These are phyloP conservation scores for Papilio machaon DNA, from an alignment of 1,140 invertebrate genomes.

Conservation along the genomic window DNA sequence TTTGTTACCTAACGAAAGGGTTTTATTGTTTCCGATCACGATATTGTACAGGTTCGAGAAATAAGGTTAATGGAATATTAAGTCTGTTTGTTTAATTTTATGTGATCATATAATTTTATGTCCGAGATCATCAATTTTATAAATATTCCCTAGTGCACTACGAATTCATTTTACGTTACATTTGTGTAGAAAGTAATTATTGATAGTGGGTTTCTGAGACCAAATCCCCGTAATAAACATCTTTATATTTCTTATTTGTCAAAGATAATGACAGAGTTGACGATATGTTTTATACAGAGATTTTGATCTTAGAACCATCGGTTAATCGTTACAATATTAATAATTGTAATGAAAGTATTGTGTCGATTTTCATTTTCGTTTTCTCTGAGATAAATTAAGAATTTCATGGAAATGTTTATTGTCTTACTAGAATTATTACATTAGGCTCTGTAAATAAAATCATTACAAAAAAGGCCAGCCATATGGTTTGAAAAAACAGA, in stretches of 20 bases:
- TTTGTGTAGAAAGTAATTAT: no score
- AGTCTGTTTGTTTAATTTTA: not conserved
- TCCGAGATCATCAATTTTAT: not conserved
- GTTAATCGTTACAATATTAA: no score
- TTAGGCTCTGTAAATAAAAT: not conserved
- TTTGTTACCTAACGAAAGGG: not conserved
- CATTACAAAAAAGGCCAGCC: constrained; percentile 15
- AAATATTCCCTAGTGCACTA: not conserved
- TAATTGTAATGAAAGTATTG: no score
- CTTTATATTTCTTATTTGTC: no score
- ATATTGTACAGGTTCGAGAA: not conserved
- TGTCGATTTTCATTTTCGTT: no score
- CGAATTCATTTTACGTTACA: not conserved
- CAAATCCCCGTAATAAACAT: no score
- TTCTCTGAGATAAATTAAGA: no score
- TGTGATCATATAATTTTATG: not conserved
- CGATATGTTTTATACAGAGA: no score
- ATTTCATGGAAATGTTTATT: not conserved
- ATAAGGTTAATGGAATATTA: constrained; percentile 10
- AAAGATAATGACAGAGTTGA: no score
- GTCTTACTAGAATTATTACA: not conserved
- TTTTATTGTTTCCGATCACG: constrained; percentile 29
- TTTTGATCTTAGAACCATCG: no score
- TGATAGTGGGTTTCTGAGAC: no score
- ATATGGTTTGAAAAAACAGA: constrained; percentile 37